A percentile compares a stretch with the other conserved stretches of the same genome.
These are phyloP conservation scores for Eupithecia vulgata DNA, from an alignment of 2,888 invertebrate genomes.

Conservation along the genomic window DNA sequence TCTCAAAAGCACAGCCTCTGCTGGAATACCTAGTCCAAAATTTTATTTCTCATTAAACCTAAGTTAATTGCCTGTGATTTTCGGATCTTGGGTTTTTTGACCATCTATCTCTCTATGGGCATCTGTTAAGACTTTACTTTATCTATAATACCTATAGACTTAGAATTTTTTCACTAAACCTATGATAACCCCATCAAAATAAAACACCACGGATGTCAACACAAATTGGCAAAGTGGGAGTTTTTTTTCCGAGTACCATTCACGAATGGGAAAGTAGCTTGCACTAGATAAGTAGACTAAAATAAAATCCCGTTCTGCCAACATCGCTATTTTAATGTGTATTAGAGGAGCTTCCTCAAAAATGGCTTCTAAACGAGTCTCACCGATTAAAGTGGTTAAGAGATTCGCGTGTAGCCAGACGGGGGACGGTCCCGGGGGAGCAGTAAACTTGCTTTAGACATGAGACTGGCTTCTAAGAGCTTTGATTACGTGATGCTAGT, in stretches of 20 bases:
- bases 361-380: slow-evolving; percentile 53
- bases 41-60: no score
- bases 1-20: no score
- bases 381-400: slow-evolving; percentile 54
- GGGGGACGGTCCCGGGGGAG: slow-evolving; percentile 51
- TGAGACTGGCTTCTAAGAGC: slow-evolving; percentile 44
- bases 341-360: slow-evolving; percentile 29
- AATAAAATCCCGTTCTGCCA: neutral
- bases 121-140: no score
- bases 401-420: slow-evolving; percentile 56
- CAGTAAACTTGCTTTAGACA: slow-evolving; percentile 52
- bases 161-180: no score
- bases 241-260: neutral
- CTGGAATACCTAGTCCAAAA: no score
- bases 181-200: no score
- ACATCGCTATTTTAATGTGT: slow-evolving; percentile 5
- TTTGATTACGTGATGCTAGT: slow-evolving; percentile 26
- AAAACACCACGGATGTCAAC: neutral
- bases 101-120: no score
- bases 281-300: neutral
- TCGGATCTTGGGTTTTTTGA: no score
- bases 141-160: no score
- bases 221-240: neutral
- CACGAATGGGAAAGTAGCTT: neutral
- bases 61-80: no score